Conservation (phyloP, 2,797 vertebrate genomes). For the Enteromius treurensis region DNA sequence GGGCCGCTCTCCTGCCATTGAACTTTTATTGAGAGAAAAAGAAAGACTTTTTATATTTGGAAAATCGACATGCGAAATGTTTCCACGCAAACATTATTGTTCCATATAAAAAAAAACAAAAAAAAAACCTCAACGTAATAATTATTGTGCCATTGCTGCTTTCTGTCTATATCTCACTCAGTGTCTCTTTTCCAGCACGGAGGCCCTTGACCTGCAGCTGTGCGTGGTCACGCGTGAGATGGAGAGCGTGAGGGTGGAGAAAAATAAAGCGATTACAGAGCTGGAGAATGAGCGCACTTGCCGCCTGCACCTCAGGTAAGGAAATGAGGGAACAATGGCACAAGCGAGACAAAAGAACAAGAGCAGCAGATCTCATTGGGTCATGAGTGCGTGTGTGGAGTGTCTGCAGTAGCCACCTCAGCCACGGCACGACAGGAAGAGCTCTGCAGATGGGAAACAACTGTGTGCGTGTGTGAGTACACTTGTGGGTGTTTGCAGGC, state of each 20-base stretch:
- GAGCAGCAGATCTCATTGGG: constrained; percentile 47
- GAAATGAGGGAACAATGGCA: constrained; percentile 43
- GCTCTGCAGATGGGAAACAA: constrained; percentile 69
- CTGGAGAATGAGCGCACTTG: constrained; percentile 72
- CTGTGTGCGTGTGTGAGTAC: constrained; percentile 53
- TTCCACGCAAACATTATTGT: constrained; percentile 40
- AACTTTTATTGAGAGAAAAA: constrained; percentile 33
- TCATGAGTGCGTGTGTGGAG: constrained; percentile 48
- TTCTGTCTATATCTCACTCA: constrained; percentile 55
- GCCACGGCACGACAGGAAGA: constrained; percentile 68
- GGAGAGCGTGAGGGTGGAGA: constrained; percentile 64
- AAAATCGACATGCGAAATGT: constrained; percentile 46
- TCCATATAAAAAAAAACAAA: constrained; percentile 17
- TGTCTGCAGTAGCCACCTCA: constrained; percentile 43
- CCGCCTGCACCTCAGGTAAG: constrained; percentile 79
- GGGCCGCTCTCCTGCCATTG: constrained; percentile 28
- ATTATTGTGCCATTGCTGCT: constrained; percentile 29
- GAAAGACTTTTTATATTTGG: constrained; percentile 37
- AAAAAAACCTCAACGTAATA: constrained; percentile 1
- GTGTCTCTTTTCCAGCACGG: constrained; percentile 55
- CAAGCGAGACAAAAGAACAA: constrained; percentile 46
- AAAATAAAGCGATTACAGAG: constrained; percentile 68
- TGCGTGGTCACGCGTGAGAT: constrained; percentile 73
- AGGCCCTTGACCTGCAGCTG: constrained; percentile 68
- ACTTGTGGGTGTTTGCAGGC: constrained; percentile 48